Conservation (phyloP, 1,140 invertebrate species). For the Melanaphis sacchari region DNA sequence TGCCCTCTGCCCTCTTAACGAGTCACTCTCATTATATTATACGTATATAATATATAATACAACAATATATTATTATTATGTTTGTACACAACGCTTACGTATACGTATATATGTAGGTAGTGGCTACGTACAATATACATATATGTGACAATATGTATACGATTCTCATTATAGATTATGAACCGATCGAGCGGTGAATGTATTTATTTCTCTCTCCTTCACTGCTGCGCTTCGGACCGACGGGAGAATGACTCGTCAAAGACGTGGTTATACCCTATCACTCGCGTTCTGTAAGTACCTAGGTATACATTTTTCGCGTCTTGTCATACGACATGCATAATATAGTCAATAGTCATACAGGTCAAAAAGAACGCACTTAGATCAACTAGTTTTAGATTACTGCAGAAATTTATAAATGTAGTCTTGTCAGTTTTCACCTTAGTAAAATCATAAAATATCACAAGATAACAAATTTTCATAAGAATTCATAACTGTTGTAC, state of each 20-base stretch:
- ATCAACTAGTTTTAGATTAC: not conserved
- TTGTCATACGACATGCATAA: not conserved
- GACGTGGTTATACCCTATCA: not conserved
- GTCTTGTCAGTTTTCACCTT: no score
- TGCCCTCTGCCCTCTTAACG: slow-evolving; percentile 52
- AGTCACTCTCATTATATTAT: slow-evolving; percentile 50
- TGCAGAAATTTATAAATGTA: not conserved
- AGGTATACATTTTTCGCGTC: not conserved
- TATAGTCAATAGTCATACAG: not conserved
- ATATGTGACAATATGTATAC: not conserved
- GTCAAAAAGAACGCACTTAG: not conserved
- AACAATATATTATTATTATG: slow-evolving; percentile 9
- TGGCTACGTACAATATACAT: not conserved
- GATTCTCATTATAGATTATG: slow-evolving; percentile 53
- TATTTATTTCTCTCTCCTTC: not conserved
- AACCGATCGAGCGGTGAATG: not conserved
- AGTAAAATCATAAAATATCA: no score
- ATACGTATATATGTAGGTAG: not conserved
- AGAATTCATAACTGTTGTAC: no score
- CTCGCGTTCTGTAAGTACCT: no score
- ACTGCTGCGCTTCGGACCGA: not conserved
- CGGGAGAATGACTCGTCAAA: not conserved
- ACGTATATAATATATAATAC: not conserved
- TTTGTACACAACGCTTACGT: not conserved
- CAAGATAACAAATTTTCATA: no score